phyloP scores from a whole-genome alignment of 2,113 vertebrate species.

The Otocyon megalotis region DNA sequence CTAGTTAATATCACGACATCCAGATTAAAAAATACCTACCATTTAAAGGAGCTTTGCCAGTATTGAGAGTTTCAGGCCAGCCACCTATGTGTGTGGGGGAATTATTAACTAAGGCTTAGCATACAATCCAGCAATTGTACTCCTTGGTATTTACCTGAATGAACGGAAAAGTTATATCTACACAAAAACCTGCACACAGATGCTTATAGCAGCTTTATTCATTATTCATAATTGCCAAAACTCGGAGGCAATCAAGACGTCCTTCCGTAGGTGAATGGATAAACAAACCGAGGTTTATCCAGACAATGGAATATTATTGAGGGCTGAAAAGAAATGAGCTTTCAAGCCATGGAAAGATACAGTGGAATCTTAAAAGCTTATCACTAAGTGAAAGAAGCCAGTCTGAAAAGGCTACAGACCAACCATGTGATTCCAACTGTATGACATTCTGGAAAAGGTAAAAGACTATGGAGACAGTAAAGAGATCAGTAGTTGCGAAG shows the following conservation, averaged over 20 bases:
- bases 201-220: not conserved
- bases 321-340: not conserved
- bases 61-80: not conserved
- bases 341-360: not conserved
- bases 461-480: not conserved
- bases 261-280: not conserved
- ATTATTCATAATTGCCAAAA: not conserved
- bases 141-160: not conserved
- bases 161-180: not conserved
- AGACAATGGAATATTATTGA: not conserved
- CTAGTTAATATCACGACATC: not conserved
- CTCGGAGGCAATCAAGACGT: not conserved
- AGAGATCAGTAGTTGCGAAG: not conserved
- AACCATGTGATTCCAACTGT: not conserved
- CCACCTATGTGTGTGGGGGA: not conserved
- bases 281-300: not conserved
- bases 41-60: not conserved
- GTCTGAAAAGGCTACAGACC: not conserved
- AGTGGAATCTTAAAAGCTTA: not conserved
- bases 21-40: not conserved
- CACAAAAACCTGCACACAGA: rapidly evolving
- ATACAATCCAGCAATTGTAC: not conserved
- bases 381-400: not conserved
- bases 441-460: not conserved
- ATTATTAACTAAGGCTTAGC: not conserved